Evolutionary conservation across 2,888 invertebrate genomes (phyloP).

Genomic region (Acanthosepion lycidas): DNA sequence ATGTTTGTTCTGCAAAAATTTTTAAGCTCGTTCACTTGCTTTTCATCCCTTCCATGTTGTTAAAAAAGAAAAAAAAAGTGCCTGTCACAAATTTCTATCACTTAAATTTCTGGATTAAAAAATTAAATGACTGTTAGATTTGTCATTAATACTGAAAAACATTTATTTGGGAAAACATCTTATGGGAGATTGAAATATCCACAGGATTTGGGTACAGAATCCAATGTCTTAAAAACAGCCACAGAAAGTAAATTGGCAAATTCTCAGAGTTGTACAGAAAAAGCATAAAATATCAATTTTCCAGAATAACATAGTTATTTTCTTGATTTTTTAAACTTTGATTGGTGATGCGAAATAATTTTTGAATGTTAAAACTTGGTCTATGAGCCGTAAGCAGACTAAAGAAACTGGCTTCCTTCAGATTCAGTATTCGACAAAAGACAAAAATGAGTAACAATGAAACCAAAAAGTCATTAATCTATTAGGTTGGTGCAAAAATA

Average conservation of each 20-base stretch:
- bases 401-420: not conserved
- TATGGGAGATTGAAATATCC: not conserved
- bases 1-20: not conserved
- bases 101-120: not conserved
- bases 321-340: no score
- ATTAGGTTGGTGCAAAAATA: no score
- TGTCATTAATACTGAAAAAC: not conserved
- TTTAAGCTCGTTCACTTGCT: not conserved
- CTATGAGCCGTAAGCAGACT: not conserved
- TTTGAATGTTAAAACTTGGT: not conserved
- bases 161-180: not conserved
- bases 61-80: not conserved
- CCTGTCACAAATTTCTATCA: not conserved
- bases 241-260: not conserved
- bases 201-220: not conserved
- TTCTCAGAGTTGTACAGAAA: not conserved
- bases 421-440: not conserved
- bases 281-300: not conserved
- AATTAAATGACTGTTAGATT: not conserved
- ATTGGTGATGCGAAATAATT: not conserved
- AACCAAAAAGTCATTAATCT: no score
- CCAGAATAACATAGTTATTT: not conserved
- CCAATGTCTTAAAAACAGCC: not conserved
- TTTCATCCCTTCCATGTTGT: not conserved
- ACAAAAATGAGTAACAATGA: not conserved